Conservation (phyloP, 2,797 vertebrate species). For the Glyptemys insculpta region DNA sequence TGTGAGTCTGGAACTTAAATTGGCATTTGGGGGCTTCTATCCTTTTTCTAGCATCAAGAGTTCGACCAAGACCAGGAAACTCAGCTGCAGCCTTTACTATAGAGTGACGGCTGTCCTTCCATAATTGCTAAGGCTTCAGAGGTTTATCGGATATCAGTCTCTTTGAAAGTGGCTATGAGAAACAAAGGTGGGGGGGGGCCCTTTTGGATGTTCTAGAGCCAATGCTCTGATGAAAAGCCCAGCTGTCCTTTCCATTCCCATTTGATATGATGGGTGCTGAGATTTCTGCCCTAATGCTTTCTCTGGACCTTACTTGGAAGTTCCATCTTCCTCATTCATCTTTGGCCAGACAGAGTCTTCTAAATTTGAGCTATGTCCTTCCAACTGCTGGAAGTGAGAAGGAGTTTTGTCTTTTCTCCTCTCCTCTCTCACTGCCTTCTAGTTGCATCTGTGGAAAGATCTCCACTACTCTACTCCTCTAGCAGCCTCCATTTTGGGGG, state of each 20-base stretch:
- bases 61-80: conserved; percentile 1
- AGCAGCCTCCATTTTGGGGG: background rate
- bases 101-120: background rate
- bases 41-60: background rate
- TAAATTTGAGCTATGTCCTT: background rate
- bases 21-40: background rate
- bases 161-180: background rate
- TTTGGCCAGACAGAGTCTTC: background rate
- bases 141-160: background rate
- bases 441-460: background rate
- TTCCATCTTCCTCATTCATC: background rate
- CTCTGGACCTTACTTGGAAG: background rate
- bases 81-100: background rate
- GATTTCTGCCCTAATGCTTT: conserved; percentile 14
- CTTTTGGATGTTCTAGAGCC: background rate
- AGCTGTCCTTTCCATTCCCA: accelerated
- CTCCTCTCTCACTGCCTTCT: accelerated
- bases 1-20: background rate
- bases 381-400: background rate
- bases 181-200: background rate
- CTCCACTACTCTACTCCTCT: background rate
- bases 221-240: background rate
- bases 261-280: background rate
- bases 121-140: background rate
- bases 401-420: accelerated